Base-by-base conservation (phyloP, 2,888 invertebrate genomes). In the Cecidostiba fungosa region DNA sequence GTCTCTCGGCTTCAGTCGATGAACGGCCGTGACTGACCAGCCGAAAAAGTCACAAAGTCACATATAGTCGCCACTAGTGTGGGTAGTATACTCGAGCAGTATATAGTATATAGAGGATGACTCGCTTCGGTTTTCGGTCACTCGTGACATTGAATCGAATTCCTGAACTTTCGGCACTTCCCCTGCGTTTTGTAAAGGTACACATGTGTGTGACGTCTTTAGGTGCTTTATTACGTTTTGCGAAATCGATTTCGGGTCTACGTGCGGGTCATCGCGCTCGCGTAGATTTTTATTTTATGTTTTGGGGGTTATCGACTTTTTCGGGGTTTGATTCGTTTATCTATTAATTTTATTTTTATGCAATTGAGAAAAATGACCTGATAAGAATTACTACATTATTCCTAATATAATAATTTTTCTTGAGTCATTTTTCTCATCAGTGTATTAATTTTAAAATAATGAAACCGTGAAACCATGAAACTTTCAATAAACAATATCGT, bases 21-120 rank as follows among this genome's bases (percentile, higher is more conserved):
- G 84, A 85, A 85, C 84, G 84, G 23, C 80, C 84, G 36, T 85
- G 84, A 85, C 84, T 62, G 83, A 83, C 29, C 66, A 26, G 16
- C 62, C 66, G 76, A 69, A 70, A 77, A 50, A 43, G 19, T 54
- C 47, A 43, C 39, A 43, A 59, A 59, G 59, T 59, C 59, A 10
- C n/a, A n/a, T n/a, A n/a, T 8, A 62, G 62, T 3, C 16, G 26
- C 3, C 4, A 3, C 59, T 23, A 43, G 77, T 70, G 32, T 47
- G 39, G 19, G 73, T 8, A 59, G 77, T 54, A 83, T 43, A 43
- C 43, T 43, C 43, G 43, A 43, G 43, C 43, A 43, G 14, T 50
- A 19, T 16, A 16, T n/a, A 54, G 4, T n/a, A n/a, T n/a, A n/a
- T n/a, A n/a, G 54, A 70, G 70, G 83, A 83, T 73, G 83, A 77